These are phyloP conservation scores for Idaea dimidiata DNA, from an alignment of 2,888 invertebrate species.

Conservation along the genomic window DNA sequence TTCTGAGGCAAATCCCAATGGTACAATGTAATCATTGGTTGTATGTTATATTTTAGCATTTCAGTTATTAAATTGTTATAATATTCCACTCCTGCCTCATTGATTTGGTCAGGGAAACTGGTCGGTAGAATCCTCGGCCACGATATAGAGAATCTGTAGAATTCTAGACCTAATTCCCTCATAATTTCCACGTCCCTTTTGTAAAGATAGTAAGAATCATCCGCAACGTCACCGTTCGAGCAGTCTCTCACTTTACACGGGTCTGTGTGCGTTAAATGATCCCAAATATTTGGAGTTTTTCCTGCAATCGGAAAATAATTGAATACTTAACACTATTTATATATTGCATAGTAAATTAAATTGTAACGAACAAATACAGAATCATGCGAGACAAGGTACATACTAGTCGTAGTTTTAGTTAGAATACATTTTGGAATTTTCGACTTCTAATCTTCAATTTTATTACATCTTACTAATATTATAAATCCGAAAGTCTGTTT, in stretches of 20 bases:
- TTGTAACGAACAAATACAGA: too few relatives aligned
- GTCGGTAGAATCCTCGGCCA: slow-evolving; percentile 83
- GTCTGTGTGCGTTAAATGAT: slow-evolving; percentile 70
- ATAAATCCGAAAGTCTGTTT: too few relatives aligned
- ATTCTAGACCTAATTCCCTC: slow-evolving; percentile 59
- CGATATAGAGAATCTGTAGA: slow-evolving; percentile 79
- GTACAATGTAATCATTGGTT: slow-evolving; percentile 78
- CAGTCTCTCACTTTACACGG: slow-evolving; percentile 72
- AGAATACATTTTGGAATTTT: too few relatives aligned
- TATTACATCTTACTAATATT: too few relatives aligned
- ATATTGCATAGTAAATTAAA: too few relatives aligned
- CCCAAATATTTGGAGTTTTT: slow-evolving; percentile 82
- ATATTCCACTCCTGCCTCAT: slow-evolving; percentile 78
- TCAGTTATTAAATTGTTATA: slow-evolving; percentile 83
- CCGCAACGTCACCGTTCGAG: slow-evolving; percentile 79
- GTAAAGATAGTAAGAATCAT: slow-evolving; percentile 80
- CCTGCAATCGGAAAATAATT: slow-evolving; percentile 48
- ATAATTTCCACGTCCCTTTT: slow-evolving; percentile 72
- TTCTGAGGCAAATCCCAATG: slow-evolving; percentile 74
- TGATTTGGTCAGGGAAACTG: slow-evolving; percentile 72
- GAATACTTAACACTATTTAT: too few relatives aligned
- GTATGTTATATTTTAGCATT: slow-evolving; percentile 79
- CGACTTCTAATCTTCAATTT: too few relatives aligned
- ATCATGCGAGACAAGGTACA: too few relatives aligned
- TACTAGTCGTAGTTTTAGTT: too few relatives aligned